These are phyloP conservation scores for Choristoneura fumiferana DNA, from an alignment of 1,140 invertebrate genomes.

Conservation along the genomic window DNA sequence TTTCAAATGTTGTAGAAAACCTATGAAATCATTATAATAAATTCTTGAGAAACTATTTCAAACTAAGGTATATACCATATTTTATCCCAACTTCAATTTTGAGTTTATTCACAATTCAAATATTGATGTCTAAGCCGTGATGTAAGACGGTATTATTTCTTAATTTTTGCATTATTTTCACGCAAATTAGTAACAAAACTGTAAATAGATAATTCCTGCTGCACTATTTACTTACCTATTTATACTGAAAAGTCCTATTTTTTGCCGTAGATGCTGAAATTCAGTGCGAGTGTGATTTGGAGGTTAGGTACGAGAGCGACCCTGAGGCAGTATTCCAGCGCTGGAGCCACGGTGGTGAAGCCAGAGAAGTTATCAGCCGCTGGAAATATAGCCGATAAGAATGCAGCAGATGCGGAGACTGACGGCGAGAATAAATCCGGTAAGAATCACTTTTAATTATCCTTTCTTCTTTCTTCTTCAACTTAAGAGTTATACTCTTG, in stretches of 20 bases:
- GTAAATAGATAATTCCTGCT: neutral
- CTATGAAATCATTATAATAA: neutral
- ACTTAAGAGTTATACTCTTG: no score
- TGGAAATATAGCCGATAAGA: conserved; percentile 42
- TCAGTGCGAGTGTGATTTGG: conserved; percentile 65
- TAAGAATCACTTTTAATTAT: conserved; percentile 26
- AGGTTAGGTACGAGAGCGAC: conserved; percentile 68
- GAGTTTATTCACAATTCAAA: neutral
- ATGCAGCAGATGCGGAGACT: conserved; percentile 22
- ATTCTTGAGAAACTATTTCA: neutral
- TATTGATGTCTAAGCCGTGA: conserved; percentile 42
- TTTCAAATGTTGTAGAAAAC: conserved; percentile 7
- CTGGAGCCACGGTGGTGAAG: conserved; percentile 56
- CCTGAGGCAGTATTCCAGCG: conserved; percentile 55
- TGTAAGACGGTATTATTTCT: conserved; percentile 57
- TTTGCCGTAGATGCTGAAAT: conserved; percentile 71
- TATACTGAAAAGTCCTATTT: neutral
- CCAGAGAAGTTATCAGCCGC: conserved; percentile 46
- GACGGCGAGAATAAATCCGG: conserved; percentile 41
- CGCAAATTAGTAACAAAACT: conserved; percentile 10
- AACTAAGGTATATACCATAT: neutral
- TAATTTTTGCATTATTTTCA: conserved; percentile 26
- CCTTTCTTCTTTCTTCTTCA: conserved; percentile 20
- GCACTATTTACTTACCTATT: neutral
- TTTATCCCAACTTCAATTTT: neutral